Conservation (phyloP, 2,888 invertebrate genomes). For the Andrena camellia region DNA sequence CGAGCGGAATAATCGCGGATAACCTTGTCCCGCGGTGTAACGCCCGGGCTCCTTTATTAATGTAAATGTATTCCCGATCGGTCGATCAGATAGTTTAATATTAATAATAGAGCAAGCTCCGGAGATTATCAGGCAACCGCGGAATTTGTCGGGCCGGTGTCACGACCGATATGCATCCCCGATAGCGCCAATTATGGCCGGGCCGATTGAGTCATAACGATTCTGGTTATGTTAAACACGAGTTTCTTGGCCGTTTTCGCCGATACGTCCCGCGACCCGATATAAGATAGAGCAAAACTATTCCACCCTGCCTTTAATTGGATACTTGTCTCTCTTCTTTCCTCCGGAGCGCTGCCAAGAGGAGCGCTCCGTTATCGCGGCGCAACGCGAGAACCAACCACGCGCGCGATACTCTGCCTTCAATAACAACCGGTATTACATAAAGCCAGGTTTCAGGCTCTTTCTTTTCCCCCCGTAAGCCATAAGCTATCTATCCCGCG, state of each 20-base stretch:
- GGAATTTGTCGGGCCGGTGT: constrained; percentile 51
- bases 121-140: constrained; percentile 42
- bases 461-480: constrained; percentile 5
- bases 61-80: constrained; percentile 68
- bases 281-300: constrained; percentile 48
- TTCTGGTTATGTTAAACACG: constrained; percentile 67
- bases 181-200: constrained; percentile 50
- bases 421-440: constrained; percentile 48
- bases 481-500: constrained; percentile 28
- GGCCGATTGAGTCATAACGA: constrained; percentile 65
- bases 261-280: constrained; percentile 44
- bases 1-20: constrained; percentile 36
- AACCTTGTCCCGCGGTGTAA: constrained; percentile 41
- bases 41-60: constrained; percentile 42
- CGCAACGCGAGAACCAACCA: constrained; percentile 7
- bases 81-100: constrained; percentile 56
- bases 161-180: constrained; percentile 36
- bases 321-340: constrained; percentile 42
- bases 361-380: constrained; percentile 28
- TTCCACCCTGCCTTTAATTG: constrained; percentile 45
- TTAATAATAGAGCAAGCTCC: constrained; percentile 47
- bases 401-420: constrained; percentile 26
- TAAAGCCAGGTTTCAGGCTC: constrained; percentile 17
- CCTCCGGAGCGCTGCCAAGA: background rate
- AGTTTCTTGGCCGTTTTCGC: constrained; percentile 50